These are phyloP conservation scores for Phthorimaea operculella DNA, from an alignment of 1,140 invertebrate species.

Conservation along the genomic window DNA sequence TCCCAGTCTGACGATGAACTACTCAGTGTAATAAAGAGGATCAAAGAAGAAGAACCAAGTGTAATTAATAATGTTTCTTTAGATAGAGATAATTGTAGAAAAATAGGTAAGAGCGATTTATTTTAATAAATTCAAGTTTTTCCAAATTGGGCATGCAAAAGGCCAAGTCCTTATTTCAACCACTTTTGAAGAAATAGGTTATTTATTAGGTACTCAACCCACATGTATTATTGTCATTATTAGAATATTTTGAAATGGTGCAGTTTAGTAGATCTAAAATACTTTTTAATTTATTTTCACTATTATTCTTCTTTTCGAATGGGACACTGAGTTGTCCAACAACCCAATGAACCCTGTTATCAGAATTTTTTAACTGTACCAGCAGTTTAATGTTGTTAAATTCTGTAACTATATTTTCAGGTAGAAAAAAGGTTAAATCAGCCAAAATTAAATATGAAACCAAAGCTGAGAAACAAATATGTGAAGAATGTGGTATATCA, in stretches of 20 bases:
- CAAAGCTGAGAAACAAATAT: conserved; percentile 26
- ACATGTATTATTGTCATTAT: neutral
- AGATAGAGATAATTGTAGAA: conserved; percentile 32
- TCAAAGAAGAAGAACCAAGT: conserved; percentile 38
- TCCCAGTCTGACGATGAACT: conserved; percentile 40
- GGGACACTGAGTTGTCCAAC: no score
- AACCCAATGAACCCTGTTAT: no score
- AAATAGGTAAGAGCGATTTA: neutral
- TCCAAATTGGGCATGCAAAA: neutral
- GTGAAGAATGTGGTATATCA: conserved; percentile 47
- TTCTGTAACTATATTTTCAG: neutral
- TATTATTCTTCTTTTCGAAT: no score
- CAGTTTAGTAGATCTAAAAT: neutral
- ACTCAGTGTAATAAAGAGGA: conserved; percentile 44
- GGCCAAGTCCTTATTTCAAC: no score
- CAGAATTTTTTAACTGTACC: no score
- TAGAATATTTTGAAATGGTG: neutral
- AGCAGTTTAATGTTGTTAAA: neutral
- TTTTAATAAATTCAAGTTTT: conserved; percentile 7
- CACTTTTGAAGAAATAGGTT: neutral
- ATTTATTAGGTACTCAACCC: neutral
- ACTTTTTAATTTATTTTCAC: neutral
- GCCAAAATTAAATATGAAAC: neutral
- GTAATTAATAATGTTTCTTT: conserved; percentile 17
- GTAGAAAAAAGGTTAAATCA: neutral